Conservation (phyloP, 2,797 vertebrate species). For the Myotis daubentonii region DNA sequence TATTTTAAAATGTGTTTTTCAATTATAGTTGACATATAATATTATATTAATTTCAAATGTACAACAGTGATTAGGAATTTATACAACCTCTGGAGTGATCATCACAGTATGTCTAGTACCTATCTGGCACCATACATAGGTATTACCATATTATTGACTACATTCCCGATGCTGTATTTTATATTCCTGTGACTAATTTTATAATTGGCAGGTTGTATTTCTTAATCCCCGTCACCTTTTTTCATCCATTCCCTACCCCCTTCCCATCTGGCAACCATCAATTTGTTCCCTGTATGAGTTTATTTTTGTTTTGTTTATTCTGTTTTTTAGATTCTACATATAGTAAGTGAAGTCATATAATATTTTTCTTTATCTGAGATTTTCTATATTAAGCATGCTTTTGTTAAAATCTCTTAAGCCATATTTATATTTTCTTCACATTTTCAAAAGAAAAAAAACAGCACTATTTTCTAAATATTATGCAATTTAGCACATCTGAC, state of each 20-base stretch:
- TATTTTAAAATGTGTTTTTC: neutral
- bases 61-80: neutral
- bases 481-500: neutral
- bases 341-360: neutral
- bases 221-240: neutral
- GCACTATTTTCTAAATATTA: neutral
- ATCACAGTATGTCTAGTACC: neutral
- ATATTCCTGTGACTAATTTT: neutral
- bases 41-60: neutral
- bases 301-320: neutral
- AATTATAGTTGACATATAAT: neutral
- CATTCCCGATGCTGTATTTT: neutral
- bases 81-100: neutral
- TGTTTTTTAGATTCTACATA: neutral
- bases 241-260: neutral
- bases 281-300: neutral
- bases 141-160: neutral
- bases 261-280: neutral
- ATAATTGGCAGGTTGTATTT: neutral
- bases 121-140: neutral
- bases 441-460: neutral
- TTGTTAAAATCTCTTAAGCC: neutral
- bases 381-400: neutral
- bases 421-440: neutral
- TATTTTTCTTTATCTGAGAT: neutral